Evolutionary conservation across 2,797 vertebrate genomes (phyloP), one percentile per base, ranked within the genome.

Genomic region (Anas flavirostris): DNA sequence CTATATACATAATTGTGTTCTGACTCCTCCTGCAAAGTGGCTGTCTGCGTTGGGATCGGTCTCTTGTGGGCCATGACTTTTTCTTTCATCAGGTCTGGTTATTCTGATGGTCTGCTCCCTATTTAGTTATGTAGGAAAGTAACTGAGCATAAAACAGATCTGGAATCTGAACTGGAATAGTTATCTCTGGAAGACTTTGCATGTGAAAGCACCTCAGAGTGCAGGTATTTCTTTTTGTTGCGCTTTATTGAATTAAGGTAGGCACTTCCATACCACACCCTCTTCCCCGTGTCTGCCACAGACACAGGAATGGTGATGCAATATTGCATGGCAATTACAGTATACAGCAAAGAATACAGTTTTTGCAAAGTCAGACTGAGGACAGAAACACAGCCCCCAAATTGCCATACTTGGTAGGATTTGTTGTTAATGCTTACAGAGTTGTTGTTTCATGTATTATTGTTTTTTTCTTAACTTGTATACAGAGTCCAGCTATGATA

Each of bases 271-370:
- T 62, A 74, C 90, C 96, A 90, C 96, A 81, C 96, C 95, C 93
- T 96, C 68, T 50, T 76, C 29, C 60, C 37, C 13, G 55, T 67
- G 78, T 74, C 86, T 95, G 95, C 94, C 89, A 80, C 93, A 81
- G 85, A 44, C 91, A 48, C 64, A 10, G 82, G 7, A 35, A 5
- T 46, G 69, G 94, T 96, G 96, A 96, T 96, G 96, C 96, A 96
- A 96, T 55, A 95, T 75, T 88, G 73, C 12, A 0, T 92, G 82
- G 92, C 80, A 94, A 4, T 96, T 96, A 82, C 96, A 96, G 87
- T 44, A 96, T 93, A 52, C 88, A 39, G 76, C 18, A 76, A 70
- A 50, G 84, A 91, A 25, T 46, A 31, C 2, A 66, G 60, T 31
- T 56, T 92, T 79, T 91, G 78, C 79, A 91, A 93, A 91, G 72